Evolutionary conservation across 2,888 invertebrate species (phyloP), one percentile per base, ranked within the genome.

Genomic region (Herminia tarsipennalis): DNA sequence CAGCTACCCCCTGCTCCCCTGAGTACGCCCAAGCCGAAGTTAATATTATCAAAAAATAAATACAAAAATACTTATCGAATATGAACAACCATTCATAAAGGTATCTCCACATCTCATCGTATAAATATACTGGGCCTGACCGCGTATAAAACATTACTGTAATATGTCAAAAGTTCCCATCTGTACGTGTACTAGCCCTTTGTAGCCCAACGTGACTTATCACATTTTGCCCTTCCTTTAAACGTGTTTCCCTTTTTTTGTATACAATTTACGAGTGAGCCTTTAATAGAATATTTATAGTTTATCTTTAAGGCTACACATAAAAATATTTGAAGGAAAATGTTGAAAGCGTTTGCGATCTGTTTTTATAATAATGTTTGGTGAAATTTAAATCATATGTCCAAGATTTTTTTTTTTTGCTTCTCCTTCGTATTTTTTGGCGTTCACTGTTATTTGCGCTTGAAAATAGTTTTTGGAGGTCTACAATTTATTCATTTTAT

Each of bases 211-310:
- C 75, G 77, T 81, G 81, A 80, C 81, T 82, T 81, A 81, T 82
- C 80, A 71, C 75, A 56, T 76, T 79, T 62, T 62, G 56, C 72
- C 54, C 29, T 46, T 56, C 52, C 63, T 55, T 57, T 58, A 59
- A 54, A 70, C 67, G 61, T 61, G 67, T 71, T 74, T 70, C 66
- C 65, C 64, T 76, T 73, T 73, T 73, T 75, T 77, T 71, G 70
- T 70, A 56, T 62, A 68, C 69, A 63, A 73, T 77, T 78, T 77
- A 75, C 66, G 71, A 76, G 66, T 61, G 42, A 61, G 49, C 57
- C 69, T 76, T 69, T 68, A 68, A 75, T 75, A 70, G 63, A 72
- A 79, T 78, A 76, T 79, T 76, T 75, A 73, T 74, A 69, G 66
- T 50, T 49, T 61, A 50, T 61, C 38, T 9, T 45, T 53, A 56